These are phyloP conservation scores for Pteropus rufus DNA, from an alignment of 2,797 vertebrate species.

Conservation along the genomic window DNA sequence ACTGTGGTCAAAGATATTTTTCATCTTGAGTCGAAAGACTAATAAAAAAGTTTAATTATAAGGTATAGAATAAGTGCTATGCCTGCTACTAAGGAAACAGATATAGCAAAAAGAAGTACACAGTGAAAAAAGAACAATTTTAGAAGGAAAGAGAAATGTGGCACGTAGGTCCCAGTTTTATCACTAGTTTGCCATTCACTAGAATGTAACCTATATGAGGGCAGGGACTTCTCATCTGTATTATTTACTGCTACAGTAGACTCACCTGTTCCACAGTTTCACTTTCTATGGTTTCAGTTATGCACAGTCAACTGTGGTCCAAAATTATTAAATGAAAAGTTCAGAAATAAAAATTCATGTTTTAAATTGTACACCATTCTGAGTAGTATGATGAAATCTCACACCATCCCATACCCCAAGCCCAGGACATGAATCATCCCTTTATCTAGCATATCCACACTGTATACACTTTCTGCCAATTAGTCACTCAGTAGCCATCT, in stretches of 20 bases:
- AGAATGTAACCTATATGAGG: background rate
- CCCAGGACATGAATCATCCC: background rate
- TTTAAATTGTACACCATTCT: background rate
- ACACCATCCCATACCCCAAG: background rate
- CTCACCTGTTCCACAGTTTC: background rate
- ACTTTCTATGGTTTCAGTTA: background rate
- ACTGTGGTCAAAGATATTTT: background rate
- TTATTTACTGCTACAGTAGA: background rate
- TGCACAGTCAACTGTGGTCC: background rate
- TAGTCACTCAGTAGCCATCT: too few species aligned
- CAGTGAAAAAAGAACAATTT: background rate
- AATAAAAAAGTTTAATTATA: background rate
- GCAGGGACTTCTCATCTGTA: background rate
- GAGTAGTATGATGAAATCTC: background rate
- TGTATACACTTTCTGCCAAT: background rate
- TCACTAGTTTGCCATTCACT: background rate
- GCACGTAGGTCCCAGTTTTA: background rate
- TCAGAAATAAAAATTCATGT: background rate
- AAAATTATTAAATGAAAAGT: background rate
- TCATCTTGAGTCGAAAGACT: background rate
- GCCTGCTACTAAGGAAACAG: background rate
- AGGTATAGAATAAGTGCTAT: background rate
- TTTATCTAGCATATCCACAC: background rate
- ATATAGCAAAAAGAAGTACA: background rate
- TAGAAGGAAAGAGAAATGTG: background rate